Conservation (phyloP, 2,797 vertebrate species). For the Characodon lateralis region DNA sequence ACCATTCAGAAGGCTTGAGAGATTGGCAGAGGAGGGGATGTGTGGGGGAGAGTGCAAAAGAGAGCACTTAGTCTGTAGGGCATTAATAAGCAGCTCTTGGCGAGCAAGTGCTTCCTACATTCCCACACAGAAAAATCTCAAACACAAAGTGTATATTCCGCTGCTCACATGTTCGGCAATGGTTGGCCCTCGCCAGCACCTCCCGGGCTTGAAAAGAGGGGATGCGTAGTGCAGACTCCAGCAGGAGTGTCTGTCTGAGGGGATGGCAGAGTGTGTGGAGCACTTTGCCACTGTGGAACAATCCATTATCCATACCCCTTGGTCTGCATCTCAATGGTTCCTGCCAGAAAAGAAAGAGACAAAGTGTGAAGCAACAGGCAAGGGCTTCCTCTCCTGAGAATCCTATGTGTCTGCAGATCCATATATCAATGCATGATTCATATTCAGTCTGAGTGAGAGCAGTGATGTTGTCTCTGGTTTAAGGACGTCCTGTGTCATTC, state of each 20-base stretch:
- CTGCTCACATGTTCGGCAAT: constrained; percentile 56
- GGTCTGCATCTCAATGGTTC: constrained; percentile 71
- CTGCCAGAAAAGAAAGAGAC: constrained; percentile 54
- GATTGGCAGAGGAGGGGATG: constrained; percentile 47
- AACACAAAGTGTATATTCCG: constrained; percentile 45
- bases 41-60: constrained; percentile 59
- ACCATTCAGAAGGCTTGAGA: constrained; percentile 57
- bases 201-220: constrained; percentile 75
- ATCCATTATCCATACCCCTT: constrained; percentile 76
- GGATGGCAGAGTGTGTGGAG: constrained; percentile 60
- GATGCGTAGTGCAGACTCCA: constrained; percentile 70
- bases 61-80: constrained; percentile 74
- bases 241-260: constrained; percentile 68
- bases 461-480: constrained; percentile 55
- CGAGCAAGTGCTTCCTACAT: constrained; percentile 65
- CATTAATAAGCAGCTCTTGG: constrained; percentile 80
- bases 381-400: constrained; percentile 50
- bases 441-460: constrained; percentile 48
- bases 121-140: constrained; percentile 65
- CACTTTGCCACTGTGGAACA: constrained; percentile 69
- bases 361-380: constrained; percentile 56
- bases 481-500: constrained; percentile 68
- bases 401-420: constrained; percentile 47
- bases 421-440: constrained; percentile 54
- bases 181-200: constrained; percentile 66